phyloP scores from a whole-genome alignment of 2,888 invertebrate species.

The Diplolepis rosae region DNA sequence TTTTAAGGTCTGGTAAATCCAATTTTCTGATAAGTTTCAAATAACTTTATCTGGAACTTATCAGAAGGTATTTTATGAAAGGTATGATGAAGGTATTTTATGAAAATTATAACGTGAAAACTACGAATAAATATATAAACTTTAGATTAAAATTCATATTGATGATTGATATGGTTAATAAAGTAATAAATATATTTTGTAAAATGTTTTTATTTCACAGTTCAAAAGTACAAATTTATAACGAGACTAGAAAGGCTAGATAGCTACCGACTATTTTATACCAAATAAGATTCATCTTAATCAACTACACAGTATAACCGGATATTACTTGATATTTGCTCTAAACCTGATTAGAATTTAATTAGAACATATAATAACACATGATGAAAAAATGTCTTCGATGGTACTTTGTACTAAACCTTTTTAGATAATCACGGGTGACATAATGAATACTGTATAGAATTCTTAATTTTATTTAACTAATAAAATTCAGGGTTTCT shows the following conservation, averaged over 20 bases:
- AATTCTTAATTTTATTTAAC: slow-evolving; percentile 11
- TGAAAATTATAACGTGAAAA: no score
- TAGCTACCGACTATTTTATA: slow-evolving; percentile 65
- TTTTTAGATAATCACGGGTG: neutral
- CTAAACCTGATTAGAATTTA: slow-evolving; percentile 26
- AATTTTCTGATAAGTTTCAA: no score
- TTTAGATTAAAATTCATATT: no score
- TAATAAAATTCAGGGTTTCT: neutral
- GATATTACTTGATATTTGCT: slow-evolving; percentile 46
- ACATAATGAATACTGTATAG: slow-evolving; percentile 23
- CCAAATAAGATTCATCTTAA: slow-evolving; percentile 53
- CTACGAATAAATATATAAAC: no score
- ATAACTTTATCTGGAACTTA: no score
- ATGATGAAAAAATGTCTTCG: neutral
- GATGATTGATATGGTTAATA: neutral
- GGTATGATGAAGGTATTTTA: no score
- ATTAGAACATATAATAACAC: neutral
- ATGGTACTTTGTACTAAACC: slow-evolving; percentile 43
- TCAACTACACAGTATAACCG: slow-evolving; percentile 51
- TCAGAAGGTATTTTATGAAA: no score
- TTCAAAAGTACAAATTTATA: slow-evolving; percentile 68
- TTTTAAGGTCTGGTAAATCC: no score
- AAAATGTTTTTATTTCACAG: slow-evolving; percentile 61
- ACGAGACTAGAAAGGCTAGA: slow-evolving; percentile 71
- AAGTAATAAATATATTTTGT: slow-evolving; percentile 24